Evolutionary conservation across 1,140 invertebrate species (phyloP), one percentile per base, ranked within the genome.

Genomic region (Nasonia vitripennis): DNA sequence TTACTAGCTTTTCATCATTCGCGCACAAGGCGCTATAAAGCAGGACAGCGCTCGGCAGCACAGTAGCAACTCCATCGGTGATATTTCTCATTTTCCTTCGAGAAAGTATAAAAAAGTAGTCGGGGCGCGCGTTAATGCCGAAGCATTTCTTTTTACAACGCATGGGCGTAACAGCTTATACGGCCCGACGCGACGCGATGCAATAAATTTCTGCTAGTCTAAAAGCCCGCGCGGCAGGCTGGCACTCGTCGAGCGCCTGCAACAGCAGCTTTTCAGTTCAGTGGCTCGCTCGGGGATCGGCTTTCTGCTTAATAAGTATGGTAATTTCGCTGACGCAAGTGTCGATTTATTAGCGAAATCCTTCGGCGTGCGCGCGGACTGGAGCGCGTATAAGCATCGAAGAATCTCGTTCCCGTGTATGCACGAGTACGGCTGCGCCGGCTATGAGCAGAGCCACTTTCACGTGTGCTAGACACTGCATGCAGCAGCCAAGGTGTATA

Each of bases 311-410:
- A 78, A 78, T 78, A 73, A 78, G 45, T 71, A 78, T 78, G 62
- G 62, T 70, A 79, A 84, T 78, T 48, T 45, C 23, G 23, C 75
- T 78, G 75, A 71, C 27, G 82, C 73, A 78, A 84, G 75, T 84
- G 77, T 73, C 48, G 83, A 85, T 85, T 67, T 79, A 85, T 80
- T 75, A 85, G 55, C 34, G 70, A 80, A 81, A 80, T 81, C 31
- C 77, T 51, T 62, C 17, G 27, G 48, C 31, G 70, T 11, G 70
- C 20, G 48, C 41, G 70, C 7, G 31, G 48, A 55, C 71, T 51
- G n/a, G 41, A 82, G 41, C 41, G 31, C 51, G 31, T 31, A 62
- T 7, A 34, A 81, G 79, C 79, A 34, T 34, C 27, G 68, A 71
- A 34, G 68, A 34, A 27, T 71, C 68, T 71, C 45, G 37, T 41